Evolutionary conservation across 1,140 invertebrate genomes (phyloP), one percentile per base, ranked within the genome.

Genomic region (Musca domestica): DNA sequence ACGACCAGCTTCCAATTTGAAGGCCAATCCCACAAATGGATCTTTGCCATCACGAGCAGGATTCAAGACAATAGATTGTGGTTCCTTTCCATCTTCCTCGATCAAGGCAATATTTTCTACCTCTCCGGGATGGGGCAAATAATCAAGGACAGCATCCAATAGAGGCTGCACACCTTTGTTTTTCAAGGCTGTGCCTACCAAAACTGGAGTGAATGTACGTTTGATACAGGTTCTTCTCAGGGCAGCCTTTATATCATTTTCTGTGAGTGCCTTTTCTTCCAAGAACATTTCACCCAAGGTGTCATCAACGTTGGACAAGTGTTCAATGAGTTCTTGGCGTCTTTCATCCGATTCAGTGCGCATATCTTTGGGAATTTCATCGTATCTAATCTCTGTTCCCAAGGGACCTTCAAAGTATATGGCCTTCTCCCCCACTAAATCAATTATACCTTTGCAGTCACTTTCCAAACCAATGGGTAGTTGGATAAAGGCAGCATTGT

Each of bases 81-180:
- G 74, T 67, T 90, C 87, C 48, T 84, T 67, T 0, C 84, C 86
- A 67, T 85, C 83, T 20, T 81, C 82, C 74, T 90, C 85, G 72
- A 76, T 69, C 20, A 95, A 83, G 17, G 94, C 96, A 80, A 86
- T 88, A 83, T 99, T 99, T 58, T 89, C 83, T 0, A 99, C 95
- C 87, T 99, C 94, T 6, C 92, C 88, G 10, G 98, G 98, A 85
- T 98, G 90, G 15, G 98, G 98, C 25, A 99, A 84, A 83, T 96
- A 99, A 61, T 91, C 85, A 12, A 98, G 71, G n/a, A 98, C 90
- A 14, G 89, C 92, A 85, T 99, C 94, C 12, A 99, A 83, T 17
- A 99, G 82, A 0, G 95, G 93, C 82, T 99, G 98, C 10, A 99
- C 90, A 12, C 97, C 98, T 84, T 95, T 98, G 81, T 99, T 99